phyloP scores from a whole-genome alignment of 1,140 invertebrate species.

The Zaprionus lachaisei region DNA sequence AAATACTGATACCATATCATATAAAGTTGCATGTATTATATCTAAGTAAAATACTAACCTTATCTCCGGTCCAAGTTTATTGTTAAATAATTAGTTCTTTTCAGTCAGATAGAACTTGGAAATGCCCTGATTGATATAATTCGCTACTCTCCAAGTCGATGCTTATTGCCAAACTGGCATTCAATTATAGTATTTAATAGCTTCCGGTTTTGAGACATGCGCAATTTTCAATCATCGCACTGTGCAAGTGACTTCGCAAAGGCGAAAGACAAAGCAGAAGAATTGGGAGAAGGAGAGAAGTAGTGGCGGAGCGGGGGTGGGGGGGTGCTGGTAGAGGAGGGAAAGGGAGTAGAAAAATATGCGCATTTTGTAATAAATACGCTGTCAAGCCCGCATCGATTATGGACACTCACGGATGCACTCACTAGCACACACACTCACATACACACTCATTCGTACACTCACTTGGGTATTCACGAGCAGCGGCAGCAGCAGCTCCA shows the following conservation, averaged over 20 bases:
- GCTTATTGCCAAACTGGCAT: constrained; percentile 10
- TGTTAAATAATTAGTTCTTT: no score
- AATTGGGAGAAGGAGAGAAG: neutral
- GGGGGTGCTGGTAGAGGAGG: no score
- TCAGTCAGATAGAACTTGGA: neutral
- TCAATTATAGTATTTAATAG: constrained; percentile 61
- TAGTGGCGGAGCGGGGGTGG: neutral
- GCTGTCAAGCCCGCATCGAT: constrained; percentile 76
- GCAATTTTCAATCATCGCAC: constrained; percentile 66
- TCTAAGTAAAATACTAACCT: no score
- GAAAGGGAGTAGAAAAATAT: constrained; percentile 40
- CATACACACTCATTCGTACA: constrained; percentile 4
- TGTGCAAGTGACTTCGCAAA: constrained; percentile 15
- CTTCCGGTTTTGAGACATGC: constrained; percentile 62
- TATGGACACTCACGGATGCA: constrained; percentile 79
- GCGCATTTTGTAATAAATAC: constrained; percentile 79
- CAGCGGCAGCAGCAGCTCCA: constrained; percentile 68
- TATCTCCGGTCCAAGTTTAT: no score
- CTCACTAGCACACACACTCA: constrained; percentile 47
- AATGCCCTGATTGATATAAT: neutral
- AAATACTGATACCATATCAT: no score
- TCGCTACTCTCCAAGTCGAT: neutral
- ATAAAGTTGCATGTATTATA: no score
- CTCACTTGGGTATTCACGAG: constrained; percentile 33
- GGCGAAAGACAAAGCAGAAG: neutral